phyloP scores from a whole-genome alignment of 2,113 vertebrate genomes.

The Dasyurus viverrinus region DNA sequence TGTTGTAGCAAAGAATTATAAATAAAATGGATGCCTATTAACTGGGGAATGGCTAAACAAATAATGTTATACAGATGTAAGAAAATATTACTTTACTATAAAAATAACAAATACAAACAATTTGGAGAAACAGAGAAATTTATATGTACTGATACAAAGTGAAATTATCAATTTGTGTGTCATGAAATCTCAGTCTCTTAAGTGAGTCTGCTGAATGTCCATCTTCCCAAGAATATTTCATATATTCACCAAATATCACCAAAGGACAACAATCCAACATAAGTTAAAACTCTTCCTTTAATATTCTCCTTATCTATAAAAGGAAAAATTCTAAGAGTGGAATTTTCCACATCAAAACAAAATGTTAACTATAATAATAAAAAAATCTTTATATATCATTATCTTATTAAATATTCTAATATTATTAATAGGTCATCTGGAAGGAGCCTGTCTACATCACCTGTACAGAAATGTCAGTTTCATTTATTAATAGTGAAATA shows the following conservation, averaged over 20 bases:
- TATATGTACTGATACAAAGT: too few relatives aligned
- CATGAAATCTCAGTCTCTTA: neutral
- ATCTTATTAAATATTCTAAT: neutral
- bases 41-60: too few relatives aligned
- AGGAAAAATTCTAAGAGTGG: neutral
- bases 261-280: neutral
- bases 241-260: neutral
- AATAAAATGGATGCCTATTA: too few relatives aligned
- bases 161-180: too few relatives aligned
- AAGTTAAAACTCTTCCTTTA: neutral
- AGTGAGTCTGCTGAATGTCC: neutral
- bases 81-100: too few relatives aligned
- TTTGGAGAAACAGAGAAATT: too few relatives aligned
- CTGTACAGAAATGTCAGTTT: neutral
- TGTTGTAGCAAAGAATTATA: too few relatives aligned
- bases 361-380: neutral
- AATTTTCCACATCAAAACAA: neutral
- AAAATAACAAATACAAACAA: too few relatives aligned
- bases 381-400: neutral
- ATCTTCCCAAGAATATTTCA: neutral
- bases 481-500: conserved; percentile 32
- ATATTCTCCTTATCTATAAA: conserved; percentile 18
- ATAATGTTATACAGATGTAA: too few relatives aligned
- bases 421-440: neutral
- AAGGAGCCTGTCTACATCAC: neutral